Percentiles rank a stretch among this genome's conserved stretches.
Conservation (phyloP, 2,888 invertebrate genomes). For the Ypsolopha sequella region DNA sequence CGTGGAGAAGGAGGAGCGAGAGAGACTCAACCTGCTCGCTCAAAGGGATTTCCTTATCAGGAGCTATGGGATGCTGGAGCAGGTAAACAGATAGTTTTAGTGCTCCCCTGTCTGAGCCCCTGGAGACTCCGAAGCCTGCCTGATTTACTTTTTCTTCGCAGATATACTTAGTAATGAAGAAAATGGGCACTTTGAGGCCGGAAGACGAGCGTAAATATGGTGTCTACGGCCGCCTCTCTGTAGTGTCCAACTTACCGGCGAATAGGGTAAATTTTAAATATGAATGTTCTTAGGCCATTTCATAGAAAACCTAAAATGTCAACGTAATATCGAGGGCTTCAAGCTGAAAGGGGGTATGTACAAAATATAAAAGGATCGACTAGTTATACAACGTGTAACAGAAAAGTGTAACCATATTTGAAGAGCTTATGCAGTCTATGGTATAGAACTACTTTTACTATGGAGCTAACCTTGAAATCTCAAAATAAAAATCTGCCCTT, state of each 20-base stretch:
- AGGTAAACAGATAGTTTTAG: slow-evolving; percentile 41
- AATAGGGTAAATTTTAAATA: not conserved
- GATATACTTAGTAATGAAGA: slow-evolving; percentile 76
- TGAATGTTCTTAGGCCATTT: slow-evolving; percentile 37
- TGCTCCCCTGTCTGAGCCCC: not conserved
- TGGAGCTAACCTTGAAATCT: too few species aligned
- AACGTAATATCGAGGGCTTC: too few species aligned
- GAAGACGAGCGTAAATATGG: slow-evolving; percentile 77
- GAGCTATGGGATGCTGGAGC: slow-evolving; percentile 78
- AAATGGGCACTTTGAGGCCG: slow-evolving; percentile 74
- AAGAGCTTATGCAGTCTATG: too few species aligned
- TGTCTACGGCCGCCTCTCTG: slow-evolving; percentile 63
- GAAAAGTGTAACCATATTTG: too few species aligned
- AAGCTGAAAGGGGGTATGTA: too few species aligned
- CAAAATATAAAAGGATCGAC: too few species aligned
- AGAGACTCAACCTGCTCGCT: slow-evolving; percentile 73
- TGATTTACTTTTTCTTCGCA: slow-evolving; percentile 17
- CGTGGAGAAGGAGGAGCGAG: slow-evolving; percentile 78
- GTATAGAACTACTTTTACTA: too few species aligned
- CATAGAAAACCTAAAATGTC: slow-evolving; percentile 15
- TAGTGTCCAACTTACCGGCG: slow-evolving; percentile 33
- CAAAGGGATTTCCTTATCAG: slow-evolving; percentile 78
- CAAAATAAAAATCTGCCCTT: too few species aligned
- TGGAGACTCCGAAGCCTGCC: not conserved
- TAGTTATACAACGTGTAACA: too few species aligned